These are phyloP conservation scores for Zhengitettix transpicula DNA, from an alignment of 2,888 invertebrate species.

Conservation along the genomic window DNA sequence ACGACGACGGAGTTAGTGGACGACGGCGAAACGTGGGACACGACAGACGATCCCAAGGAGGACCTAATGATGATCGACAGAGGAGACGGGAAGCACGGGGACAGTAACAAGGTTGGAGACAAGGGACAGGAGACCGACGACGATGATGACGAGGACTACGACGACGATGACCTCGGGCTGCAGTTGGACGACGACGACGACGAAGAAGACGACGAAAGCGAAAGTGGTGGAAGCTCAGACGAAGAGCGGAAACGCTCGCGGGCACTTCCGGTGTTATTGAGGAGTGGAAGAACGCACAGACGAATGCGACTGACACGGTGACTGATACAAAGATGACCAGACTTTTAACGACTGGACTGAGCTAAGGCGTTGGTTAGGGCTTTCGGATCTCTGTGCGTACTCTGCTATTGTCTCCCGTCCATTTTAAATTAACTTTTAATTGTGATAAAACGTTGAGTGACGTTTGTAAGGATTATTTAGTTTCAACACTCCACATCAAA, in stretches of 20 bases:
- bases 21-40: neutral
- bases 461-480: too few species aligned
- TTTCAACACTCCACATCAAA: too few species aligned
- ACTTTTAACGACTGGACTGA: too few species aligned
- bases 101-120: slow-evolving; percentile 7
- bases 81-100: neutral
- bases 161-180: slow-evolving; percentile 22
- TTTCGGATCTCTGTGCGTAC: too few species aligned
- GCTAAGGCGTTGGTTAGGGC: too few species aligned
- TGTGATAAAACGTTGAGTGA: too few species aligned
- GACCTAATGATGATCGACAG: neutral
- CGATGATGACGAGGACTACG: slow-evolving; percentile 18
- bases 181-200: slow-evolving; percentile 21
- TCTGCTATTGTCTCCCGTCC: too few species aligned
- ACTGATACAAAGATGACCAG: neutral
- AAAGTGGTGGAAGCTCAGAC: slow-evolving; percentile 6
- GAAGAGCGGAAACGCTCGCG: neutral
- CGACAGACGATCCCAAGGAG: neutral
- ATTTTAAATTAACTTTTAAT: too few species aligned
- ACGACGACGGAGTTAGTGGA: slow-evolving; percentile 3
- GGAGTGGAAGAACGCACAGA: slow-evolving; percentile 16
- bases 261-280: neutral
- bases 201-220: slow-evolving; percentile 12
- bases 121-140: slow-evolving; percentile 9
- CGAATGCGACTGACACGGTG: slow-evolving; percentile 15